Conservation (phyloP, 2,797 vertebrate genomes). For the Pygocentrus nattereri region DNA sequence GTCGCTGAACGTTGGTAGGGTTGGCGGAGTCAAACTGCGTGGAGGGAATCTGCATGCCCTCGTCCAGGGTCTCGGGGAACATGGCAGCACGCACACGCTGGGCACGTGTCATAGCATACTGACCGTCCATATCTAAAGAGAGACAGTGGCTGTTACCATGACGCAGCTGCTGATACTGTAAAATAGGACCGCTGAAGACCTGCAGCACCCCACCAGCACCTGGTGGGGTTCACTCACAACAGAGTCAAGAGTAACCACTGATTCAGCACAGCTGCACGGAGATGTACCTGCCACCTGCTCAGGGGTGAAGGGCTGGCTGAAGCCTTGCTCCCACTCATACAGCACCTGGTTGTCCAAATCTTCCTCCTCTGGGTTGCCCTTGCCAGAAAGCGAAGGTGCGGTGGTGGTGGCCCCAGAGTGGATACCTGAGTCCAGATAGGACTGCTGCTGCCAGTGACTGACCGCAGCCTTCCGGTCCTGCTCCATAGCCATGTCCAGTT, state of each 20-base stretch:
- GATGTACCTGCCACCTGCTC: constrained; percentile 89
- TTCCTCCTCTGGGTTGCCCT: constrained; percentile 96
- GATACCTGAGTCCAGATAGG: constrained; percentile 97
- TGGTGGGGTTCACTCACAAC: background rate
- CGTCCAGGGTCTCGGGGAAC: constrained; percentile 97
- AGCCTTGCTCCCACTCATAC: constrained; percentile 96
- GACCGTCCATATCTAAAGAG: constrained; percentile 92
- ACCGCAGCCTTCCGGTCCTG: constrained; percentile 96
- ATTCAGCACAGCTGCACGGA: no score
- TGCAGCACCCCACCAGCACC: no score
- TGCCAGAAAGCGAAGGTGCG: constrained; percentile 96
- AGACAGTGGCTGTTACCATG: constrained; percentile 58
- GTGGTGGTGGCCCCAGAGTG: constrained; percentile 98
- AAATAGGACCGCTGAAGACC: no score
- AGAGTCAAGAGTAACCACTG: background rate
- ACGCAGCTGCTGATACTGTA: background rate
- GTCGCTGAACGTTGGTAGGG: constrained; percentile 95
- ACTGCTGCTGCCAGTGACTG: constrained; percentile 98
- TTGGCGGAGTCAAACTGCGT: constrained; percentile 94
- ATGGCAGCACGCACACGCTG: constrained; percentile 97
- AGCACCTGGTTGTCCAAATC: constrained; percentile 93
- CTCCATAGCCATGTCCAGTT: constrained; percentile 99
- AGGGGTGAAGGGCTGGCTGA: constrained; percentile 94
- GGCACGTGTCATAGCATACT: constrained; percentile 97
- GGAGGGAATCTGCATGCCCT: constrained; percentile 95